Percentiles rank a stretch among this genome's conserved stretches.
phyloP scores from a whole-genome alignment of 2,797 vertebrate species.

The Takifugu rubripes region DNA sequence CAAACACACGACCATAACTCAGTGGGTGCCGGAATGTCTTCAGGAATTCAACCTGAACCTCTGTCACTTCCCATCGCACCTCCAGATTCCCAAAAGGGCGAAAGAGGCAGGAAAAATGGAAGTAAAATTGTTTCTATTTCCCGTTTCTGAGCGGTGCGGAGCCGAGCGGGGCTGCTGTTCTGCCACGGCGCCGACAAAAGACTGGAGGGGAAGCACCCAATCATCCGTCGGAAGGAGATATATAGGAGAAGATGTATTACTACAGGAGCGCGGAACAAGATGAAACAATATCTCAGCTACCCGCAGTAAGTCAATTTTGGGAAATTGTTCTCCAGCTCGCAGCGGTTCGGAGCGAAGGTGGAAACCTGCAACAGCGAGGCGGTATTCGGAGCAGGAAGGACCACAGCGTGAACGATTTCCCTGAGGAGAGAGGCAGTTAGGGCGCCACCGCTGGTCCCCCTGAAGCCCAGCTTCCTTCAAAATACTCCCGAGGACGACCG shows the following conservation, averaged over 20 bases:
- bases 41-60: too few species aligned
- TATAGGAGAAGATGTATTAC: constrained; percentile 30
- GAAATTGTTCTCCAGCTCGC: constrained; percentile 18
- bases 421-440: constrained; percentile 22
- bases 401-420: constrained; percentile 48
- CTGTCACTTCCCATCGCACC: too few species aligned
- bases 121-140: too few species aligned
- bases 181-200: constrained; percentile 16
- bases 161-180: neutral
- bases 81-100: too few species aligned
- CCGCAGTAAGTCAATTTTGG: constrained; percentile 33
- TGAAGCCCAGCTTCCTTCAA: constrained; percentile 13
- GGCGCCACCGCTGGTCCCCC: constrained; percentile 20
- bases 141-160: neutral
- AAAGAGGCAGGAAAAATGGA: too few species aligned
- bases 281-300: constrained; percentile 38
- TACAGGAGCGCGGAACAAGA: constrained; percentile 17
- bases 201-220: constrained; percentile 4
- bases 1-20: neutral
- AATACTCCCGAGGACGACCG: neutral
- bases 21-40: too few species aligned
- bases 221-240: constrained; percentile 28
- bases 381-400: constrained; percentile 39
- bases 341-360: constrained; percentile 10
- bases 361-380: constrained; percentile 19